Evolutionary conservation across 2,113 vertebrate genomes (phyloP).

Genomic region (Cololabis saira): DNA sequence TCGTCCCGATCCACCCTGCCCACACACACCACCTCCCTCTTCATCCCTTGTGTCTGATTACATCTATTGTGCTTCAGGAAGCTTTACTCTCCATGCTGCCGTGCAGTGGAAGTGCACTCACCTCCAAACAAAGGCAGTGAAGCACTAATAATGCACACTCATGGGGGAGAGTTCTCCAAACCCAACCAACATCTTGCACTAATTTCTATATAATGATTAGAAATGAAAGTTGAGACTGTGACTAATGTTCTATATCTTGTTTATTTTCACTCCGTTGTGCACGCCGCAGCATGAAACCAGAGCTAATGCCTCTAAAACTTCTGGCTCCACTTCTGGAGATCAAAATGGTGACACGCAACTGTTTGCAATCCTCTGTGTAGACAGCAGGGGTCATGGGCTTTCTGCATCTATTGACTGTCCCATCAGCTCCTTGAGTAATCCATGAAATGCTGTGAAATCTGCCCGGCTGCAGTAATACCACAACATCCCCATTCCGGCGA

Average conservation of each 20-base stretch:
- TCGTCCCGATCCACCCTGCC: slow-evolving; percentile 46
- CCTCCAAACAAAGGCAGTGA: slow-evolving; percentile 35
- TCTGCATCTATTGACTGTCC: slow-evolving; percentile 36
- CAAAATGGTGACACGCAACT: slow-evolving; percentile 27
- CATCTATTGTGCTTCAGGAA: slow-evolving; percentile 72
- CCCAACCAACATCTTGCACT: slow-evolving; percentile 14
- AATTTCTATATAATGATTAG: slow-evolving; percentile 18
- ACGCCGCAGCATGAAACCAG: slow-evolving; percentile 31
- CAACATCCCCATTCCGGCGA: slow-evolving; percentile 39
- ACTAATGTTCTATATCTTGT: slow-evolving; percentile 44
- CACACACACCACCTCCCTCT: slow-evolving; percentile 49
- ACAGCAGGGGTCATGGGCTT: slow-evolving; percentile 69
- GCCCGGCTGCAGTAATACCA: slow-evolving; percentile 61
- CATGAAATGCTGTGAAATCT: slow-evolving; percentile 44
- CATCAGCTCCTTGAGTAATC: slow-evolving; percentile 51
- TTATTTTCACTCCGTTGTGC: slow-evolving; percentile 37
- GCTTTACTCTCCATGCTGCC: slow-evolving; percentile 51
- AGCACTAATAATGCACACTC: slow-evolving; percentile 29
- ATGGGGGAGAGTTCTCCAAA: slow-evolving; percentile 26
- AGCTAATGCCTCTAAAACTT: slow-evolving; percentile 33
- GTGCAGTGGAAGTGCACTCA: slow-evolving; percentile 37
- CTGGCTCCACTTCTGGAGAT: slow-evolving; percentile 27
- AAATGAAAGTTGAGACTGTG: slow-evolving; percentile 22
- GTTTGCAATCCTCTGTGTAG: slow-evolving; percentile 56
- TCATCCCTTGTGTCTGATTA: slow-evolving; percentile 72